Evolutionary conservation across 2,888 invertebrate species (phyloP), one percentile per base, ranked within the genome.

Genomic region (Drosophila kuntzei): DNA sequence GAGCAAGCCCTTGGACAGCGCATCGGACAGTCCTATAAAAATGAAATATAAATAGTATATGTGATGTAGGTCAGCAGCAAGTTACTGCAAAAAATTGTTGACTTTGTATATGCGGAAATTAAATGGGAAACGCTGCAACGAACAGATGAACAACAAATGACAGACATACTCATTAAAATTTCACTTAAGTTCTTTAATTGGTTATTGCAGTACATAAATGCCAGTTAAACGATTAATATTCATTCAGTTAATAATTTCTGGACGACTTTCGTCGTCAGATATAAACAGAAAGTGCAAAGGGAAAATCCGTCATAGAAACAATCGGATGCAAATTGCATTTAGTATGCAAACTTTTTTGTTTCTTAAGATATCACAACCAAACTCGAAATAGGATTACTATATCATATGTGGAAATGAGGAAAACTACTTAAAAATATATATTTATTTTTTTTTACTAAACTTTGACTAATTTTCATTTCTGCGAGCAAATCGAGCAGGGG

Each of bases 1-100:
- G 39, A 96, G 94, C 72, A 96, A 93, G 34, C 96, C 95, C 91
- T 95, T 95, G 22, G 96, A 95, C 67, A 96, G 94, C 18, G 95
- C 96, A 91, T 95, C 95, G 76, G 96, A 94, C 57, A 96, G 93
- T 71, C 95, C 96, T 96, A 50, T 16, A 61, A 50, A 67, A 41
- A 49, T 14, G 25, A n/a, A 39, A 41, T 41, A 44, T 39, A 39
- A 29, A 46, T 53, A 29, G 41, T 53, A 39, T 50, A n/a, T 44
- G 22, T 16, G 37, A 75, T 75, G 47, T 71, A 50, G 75, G 75
- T 75, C 75, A 67, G 14, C 49, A 29, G 37, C 8, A 14, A 16
- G 16, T 16, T 16, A 50, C 43, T 25, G 29, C 55, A 46, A 54
- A 39, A 29, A 18, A 55, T 11, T 11, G 12, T 29, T 1, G 11